Percentiles rank a stretch among this genome's conserved stretches.
Conservation (phyloP, 2,113 vertebrate genomes). For the Mastomys coucha region DNA sequence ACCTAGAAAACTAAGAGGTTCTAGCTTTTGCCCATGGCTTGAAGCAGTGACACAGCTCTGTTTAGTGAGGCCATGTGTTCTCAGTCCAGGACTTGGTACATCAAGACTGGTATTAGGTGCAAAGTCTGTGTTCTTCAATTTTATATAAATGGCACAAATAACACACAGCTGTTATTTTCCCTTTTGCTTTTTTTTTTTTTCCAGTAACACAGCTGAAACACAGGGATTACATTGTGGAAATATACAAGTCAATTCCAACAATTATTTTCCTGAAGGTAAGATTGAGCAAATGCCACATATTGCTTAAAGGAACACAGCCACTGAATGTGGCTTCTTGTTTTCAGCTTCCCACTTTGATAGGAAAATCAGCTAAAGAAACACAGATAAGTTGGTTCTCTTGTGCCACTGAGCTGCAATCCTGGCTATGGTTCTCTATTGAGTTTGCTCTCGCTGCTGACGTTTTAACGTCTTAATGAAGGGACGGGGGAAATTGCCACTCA, state of each 20-base stretch:
- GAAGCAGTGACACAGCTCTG: background rate
- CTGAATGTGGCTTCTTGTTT: background rate
- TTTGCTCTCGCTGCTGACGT: slow-evolving; percentile 19
- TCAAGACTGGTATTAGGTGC: no score
- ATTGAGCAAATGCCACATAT: background rate
- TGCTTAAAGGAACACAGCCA: rapidly evolving
- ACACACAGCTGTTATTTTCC: background rate
- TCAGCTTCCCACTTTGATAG: background rate
- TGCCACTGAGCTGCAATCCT: rapidly evolving
- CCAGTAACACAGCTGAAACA: background rate
- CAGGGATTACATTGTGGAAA: slow-evolving; percentile 37
- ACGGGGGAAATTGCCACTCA: slow-evolving; percentile 55
- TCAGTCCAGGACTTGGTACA: background rate
- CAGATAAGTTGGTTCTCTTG: background rate
- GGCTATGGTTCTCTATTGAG: rapidly evolving
- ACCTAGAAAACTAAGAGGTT: slow-evolving; percentile 60
- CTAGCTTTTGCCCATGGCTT: slow-evolving; percentile 10
- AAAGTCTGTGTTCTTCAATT: background rate
- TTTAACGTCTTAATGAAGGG: slow-evolving; percentile 72
- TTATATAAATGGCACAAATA: background rate
- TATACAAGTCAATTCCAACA: background rate
- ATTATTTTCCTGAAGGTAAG: slow-evolving; percentile 19
- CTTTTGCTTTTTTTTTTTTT: background rate
- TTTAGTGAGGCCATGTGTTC: background rate
- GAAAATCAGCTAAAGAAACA: background rate